Base-by-base conservation (phyloP, 1,140 invertebrate genomes). In the Liolophura sinensis region DNA sequence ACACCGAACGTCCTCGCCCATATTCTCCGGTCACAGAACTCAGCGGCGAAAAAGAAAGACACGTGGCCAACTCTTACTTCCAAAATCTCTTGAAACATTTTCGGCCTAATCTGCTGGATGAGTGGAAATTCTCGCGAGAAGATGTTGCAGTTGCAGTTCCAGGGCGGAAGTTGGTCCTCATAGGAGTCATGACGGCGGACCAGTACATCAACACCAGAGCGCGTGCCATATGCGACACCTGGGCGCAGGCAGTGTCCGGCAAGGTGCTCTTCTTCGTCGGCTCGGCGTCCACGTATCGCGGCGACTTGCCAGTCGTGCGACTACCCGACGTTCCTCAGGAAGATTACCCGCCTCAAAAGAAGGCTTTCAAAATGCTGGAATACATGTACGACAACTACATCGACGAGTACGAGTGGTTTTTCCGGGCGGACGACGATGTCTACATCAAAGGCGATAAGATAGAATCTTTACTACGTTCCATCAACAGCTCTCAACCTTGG, bases 311-410 rank as follows among this genome's bases (percentile, higher is more conserved):
- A 0, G 81, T 97, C 56, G 89, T 97, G 4, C 84, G 90, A 0
- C 82, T 96, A n/a, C 88, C 87, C 14, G 90, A 89, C 5, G 94
- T 97, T 0, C 57, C 64, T 11, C 94, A 96, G 81, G 95, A 97
- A 81, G 91, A 91, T 15, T 99, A 99, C 85, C 97, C 97, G n/a
- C 96, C 96, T 0, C 96, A 98, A 80, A 97, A 97, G 85, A 99
- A 99, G 83, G 96, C 94, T 0, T 98, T 99, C 79, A 89, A 95
- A 71, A 98, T 99, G 96, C 87, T 99, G 1, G 91, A 97, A 76
- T 95, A 97, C 84, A 97, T 99, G 93, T 93, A 93, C 85, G 93
- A 96, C 75, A 89, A 96, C 77, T 97, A 91, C 77, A 91, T 87
- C 18, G 91, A 96, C 74, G 25, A 87, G n/a, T 98, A 91, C 84